phyloP scores from a whole-genome alignment of 2,888 invertebrate species.

The Xestia c-nigrum region DNA sequence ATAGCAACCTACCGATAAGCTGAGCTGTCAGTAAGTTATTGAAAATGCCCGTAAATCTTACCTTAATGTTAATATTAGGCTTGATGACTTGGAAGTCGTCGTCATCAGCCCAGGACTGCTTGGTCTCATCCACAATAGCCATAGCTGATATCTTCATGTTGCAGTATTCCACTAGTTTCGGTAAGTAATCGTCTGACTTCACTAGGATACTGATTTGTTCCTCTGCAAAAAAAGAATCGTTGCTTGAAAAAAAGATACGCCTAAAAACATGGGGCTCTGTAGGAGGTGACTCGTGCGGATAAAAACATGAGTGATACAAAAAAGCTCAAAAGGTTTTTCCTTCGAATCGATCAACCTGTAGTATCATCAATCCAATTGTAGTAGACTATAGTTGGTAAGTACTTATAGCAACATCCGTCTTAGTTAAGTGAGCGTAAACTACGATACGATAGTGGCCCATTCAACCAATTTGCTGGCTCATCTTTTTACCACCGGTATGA shows the following conservation, averaged over 20 bases:
- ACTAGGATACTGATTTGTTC: constrained; percentile 91
- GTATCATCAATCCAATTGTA: not conserved
- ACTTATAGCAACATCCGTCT: not conserved
- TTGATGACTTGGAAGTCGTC: constrained; percentile 95
- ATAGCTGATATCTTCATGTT: constrained; percentile 95
- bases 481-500: not conserved
- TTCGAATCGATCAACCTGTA: not conserved
- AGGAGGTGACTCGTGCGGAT: not conserved
- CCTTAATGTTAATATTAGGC: constrained; percentile 93
- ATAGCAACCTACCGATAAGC: too few species aligned
- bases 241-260: not conserved
- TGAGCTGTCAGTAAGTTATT: too few species aligned
- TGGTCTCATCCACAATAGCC: constrained; percentile 95
- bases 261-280: not conserved
- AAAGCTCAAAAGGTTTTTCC: not conserved
- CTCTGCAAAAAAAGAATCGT: constrained; percentile 68
- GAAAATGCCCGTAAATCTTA: constrained; percentile 71
- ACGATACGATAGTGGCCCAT: not conserved
- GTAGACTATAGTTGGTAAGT: not conserved
- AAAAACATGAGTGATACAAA: not conserved
- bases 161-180: constrained; percentile 95
- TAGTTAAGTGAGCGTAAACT: not conserved
- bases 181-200: constrained; percentile 93
- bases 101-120: constrained; percentile 95
- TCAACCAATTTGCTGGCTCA: not conserved